A percentile compares a stretch with the other conserved stretches of the same genome.
Conservation (phyloP, 1,140 invertebrate species). For the Brachionus plicatilis region DNA sequence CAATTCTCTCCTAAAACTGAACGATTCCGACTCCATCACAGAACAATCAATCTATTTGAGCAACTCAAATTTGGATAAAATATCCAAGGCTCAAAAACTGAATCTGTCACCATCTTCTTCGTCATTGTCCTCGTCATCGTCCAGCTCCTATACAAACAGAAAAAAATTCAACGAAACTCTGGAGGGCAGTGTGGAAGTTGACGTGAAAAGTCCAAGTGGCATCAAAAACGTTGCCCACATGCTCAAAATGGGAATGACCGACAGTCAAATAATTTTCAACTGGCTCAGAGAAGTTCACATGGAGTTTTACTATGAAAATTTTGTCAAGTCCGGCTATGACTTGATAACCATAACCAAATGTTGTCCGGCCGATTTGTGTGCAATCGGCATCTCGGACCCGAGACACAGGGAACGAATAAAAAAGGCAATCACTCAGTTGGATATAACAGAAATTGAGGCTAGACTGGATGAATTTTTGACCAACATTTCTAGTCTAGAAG, state of each 20-base stretch:
- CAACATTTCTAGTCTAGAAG: constrained; percentile 58
- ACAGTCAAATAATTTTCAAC: constrained; percentile 57
- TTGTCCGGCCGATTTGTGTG: constrained; percentile 83
- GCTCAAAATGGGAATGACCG: constrained; percentile 16
- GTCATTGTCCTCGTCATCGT: background rate
- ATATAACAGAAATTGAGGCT: constrained; percentile 1
- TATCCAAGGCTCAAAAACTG: background rate
- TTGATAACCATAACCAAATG: constrained; percentile 91
- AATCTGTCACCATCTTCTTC: background rate
- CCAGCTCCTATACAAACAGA: background rate
- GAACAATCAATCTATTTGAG: constrained; percentile 5
- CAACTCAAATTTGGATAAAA: background rate
- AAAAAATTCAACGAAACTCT: background rate
- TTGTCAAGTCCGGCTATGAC: constrained; percentile 91
- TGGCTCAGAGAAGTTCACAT: constrained; percentile 91
- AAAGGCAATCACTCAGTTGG: constrained; percentile 72
- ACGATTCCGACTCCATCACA: background rate
- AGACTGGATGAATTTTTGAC: background rate
- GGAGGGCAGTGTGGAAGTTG: background rate
- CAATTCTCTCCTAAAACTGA: constrained; percentile 41
- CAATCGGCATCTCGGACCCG: constrained; percentile 89
- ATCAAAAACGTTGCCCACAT: background rate
- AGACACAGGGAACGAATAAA: constrained; percentile 91
- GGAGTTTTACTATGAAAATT: constrained; percentile 88
- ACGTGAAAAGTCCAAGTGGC: background rate